Percentiles rank a stretch among this genome's conserved stretches.
Conservation (phyloP, 37 sponge, comb jelly and placozoan species). For the Halisarca cf. caerulea region DNA sequence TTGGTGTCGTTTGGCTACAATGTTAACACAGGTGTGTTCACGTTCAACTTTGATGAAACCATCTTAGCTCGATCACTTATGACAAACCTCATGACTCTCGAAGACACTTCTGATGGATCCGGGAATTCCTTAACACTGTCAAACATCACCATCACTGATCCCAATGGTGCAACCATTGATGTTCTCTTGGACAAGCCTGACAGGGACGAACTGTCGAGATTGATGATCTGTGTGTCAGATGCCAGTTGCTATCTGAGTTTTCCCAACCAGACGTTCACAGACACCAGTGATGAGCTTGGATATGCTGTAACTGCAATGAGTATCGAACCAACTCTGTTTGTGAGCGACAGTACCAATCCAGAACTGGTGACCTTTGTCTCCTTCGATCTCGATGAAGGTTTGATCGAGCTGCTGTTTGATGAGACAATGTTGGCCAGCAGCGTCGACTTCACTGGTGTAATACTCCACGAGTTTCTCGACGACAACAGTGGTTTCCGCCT, state of each 20-base stretch:
- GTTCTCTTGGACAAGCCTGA: conserved; percentile 24
- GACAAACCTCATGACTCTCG: conserved; percentile 4
- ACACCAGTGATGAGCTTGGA: conserved; percentile 6
- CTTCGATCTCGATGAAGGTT: not conserved
- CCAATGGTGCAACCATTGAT: conserved; percentile 43
- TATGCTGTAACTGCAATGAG: not conserved
- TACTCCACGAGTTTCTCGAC: not conserved
- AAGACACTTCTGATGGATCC: not conserved
- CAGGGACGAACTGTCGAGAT: not conserved
- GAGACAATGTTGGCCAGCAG: not conserved
- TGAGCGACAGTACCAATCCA: not conserved
- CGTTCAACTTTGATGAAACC: conserved; percentile 23
- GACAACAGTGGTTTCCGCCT: conserved; percentile 52
- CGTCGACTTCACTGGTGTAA: not conserved
- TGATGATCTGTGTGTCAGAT: not conserved
- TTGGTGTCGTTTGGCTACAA: not conserved
- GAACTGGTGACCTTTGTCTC: not conserved
- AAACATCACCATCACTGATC: conserved; percentile 32
- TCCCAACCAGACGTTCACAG: conserved; percentile 8
- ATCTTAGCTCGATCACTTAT: conserved; percentile 39
- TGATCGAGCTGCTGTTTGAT: not conserved
- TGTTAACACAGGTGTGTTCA: conserved; percentile 22
- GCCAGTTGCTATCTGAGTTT: conserved; percentile 12
- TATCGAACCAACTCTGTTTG: not conserved
- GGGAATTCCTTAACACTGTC: conserved; percentile 31